Evolutionary conservation across 2,888 invertebrate genomes (phyloP).

Genomic region (Molorchus minor): DNA sequence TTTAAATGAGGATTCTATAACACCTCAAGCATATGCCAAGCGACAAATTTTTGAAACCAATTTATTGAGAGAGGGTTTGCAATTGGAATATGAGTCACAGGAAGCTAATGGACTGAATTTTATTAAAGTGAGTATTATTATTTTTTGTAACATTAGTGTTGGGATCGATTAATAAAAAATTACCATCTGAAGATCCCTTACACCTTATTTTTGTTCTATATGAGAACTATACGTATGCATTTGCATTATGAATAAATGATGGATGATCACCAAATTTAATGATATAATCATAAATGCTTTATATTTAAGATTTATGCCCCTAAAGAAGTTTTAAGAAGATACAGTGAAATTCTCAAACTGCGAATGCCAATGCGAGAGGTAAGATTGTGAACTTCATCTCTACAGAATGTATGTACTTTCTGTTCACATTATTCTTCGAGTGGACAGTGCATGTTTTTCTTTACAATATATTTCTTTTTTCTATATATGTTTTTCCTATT

Average conservation of each 20-base stretch:
- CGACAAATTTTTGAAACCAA: constrained; percentile 76
- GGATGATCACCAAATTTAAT: too few species aligned
- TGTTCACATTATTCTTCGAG: not conserved
- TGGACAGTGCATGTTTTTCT: not conserved
- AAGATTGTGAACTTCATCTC: constrained; percentile 37
- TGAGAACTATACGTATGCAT: too few species aligned
- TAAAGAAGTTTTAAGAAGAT: constrained; percentile 80
- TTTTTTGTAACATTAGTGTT: too few species aligned
- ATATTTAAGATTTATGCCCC: constrained; percentile 89
- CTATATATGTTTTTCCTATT: not conserved
- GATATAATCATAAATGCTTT: too few species aligned
- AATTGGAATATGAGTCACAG: constrained; percentile 75
- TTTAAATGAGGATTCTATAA: constrained; percentile 64
- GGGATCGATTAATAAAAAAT: too few species aligned
- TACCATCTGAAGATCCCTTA: too few species aligned
- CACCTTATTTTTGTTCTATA: too few species aligned
- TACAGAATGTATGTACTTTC: not conserved
- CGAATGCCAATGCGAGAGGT: constrained; percentile 94
- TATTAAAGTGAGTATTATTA: constrained; percentile 73
- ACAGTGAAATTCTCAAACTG: constrained; percentile 90
- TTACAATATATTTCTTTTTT: not conserved
- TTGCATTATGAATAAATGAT: too few species aligned
- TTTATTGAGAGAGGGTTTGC: constrained; percentile 76
- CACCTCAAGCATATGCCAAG: constrained; percentile 61
- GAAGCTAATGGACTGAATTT: constrained; percentile 77